A percentile compares a stretch with the other conserved stretches of the same genome.
Evolutionary conservation across 2,113 vertebrate species (phyloP).

Genomic region (Heliornis fulica): DNA sequence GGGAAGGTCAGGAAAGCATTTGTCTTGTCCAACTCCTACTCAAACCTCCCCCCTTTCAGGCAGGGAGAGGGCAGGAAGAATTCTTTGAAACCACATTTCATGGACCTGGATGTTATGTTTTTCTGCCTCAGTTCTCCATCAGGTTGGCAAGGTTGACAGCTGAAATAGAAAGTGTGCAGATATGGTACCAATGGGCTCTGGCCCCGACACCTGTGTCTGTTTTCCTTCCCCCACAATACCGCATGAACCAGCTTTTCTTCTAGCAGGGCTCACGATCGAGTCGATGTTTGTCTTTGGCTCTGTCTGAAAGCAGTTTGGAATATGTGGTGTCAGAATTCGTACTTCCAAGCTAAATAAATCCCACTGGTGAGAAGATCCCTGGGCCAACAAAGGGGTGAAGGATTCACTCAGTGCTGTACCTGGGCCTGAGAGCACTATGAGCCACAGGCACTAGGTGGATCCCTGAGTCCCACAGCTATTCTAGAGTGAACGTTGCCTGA

Average conservation of each 20-base stretch:
- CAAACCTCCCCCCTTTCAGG: neutral
- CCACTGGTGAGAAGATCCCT: neutral
- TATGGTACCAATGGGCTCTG: neutral
- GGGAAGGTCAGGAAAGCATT: neutral
- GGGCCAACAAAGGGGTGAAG: neutral
- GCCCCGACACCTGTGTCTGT: neutral
- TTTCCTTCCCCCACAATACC: neutral
- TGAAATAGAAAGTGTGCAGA: neutral
- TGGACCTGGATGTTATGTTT: fast-evolving
- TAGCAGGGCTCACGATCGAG: neutral
- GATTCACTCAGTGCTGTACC: neutral
- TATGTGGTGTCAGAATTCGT: neutral
- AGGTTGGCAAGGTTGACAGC: neutral
- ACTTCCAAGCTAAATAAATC: neutral
- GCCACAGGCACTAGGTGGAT: neutral
- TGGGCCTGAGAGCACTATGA: neutral
- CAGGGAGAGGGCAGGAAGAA: neutral
- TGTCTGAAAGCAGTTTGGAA: neutral
- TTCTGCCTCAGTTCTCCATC: neutral
- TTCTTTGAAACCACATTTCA: neutral
- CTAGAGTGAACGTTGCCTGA: constrained; percentile 58
- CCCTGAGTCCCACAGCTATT: neutral
- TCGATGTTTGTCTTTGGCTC: neutral
- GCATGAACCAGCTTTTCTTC: neutral
- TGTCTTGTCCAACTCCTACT: neutral